Conservation (phyloP, 2,113 vertebrate genomes). For the Cichladusa arquata region DNA sequence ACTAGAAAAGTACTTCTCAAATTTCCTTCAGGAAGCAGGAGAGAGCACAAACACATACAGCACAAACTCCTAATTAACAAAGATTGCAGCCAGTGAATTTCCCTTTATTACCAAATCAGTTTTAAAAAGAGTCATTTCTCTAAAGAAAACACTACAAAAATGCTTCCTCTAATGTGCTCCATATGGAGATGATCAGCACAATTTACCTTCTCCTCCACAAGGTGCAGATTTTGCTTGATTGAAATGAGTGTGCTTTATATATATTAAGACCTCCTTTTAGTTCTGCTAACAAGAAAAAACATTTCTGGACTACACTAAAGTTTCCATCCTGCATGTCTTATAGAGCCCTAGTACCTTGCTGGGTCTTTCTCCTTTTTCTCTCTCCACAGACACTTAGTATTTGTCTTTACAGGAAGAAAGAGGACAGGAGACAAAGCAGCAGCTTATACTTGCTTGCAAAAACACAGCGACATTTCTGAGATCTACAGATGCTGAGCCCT, state of each 20-base stretch:
- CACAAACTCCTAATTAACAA: background rate
- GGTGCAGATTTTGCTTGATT: background rate
- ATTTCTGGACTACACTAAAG: background rate
- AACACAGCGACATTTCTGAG: background rate
- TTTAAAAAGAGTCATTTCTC: background rate
- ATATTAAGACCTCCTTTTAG: background rate
- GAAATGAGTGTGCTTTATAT: background rate
- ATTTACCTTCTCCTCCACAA: background rate
- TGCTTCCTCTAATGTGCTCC: background rate
- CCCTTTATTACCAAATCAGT: background rate
- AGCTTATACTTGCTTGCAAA: background rate
- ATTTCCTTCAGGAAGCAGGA: background rate
- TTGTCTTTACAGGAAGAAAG: background rate
- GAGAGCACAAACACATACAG: background rate
- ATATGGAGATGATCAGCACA: background rate
- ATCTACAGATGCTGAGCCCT: background rate
- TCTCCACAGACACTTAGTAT: background rate
- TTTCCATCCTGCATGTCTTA: background rate
- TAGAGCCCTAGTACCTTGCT: background rate
- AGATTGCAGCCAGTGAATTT: background rate
- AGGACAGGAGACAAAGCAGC: background rate
- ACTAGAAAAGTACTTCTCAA: background rate
- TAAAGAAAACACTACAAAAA: background rate
- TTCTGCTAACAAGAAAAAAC: background rate
- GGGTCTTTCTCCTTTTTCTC: background rate